A percentile compares a stretch with the other conserved stretches of the same genome.
Evolutionary conservation across 2,888 invertebrate species (phyloP).

Genomic region (Serripes groenlandicus): DNA sequence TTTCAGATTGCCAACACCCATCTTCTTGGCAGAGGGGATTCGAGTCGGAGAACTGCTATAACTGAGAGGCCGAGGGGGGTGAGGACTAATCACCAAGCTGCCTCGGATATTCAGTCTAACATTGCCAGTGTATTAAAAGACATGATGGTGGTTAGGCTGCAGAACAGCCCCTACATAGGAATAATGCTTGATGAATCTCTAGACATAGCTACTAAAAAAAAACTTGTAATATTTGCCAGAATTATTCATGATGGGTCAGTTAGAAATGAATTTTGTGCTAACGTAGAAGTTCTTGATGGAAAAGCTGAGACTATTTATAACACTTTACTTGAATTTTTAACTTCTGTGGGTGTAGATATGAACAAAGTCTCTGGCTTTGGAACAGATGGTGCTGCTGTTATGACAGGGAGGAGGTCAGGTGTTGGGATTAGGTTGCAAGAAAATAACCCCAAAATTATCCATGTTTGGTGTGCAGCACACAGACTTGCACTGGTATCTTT

Average conservation of each 20-base stretch:
- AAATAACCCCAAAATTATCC: slow-evolving; percentile 32
- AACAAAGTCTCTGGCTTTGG: slow-evolving; percentile 35
- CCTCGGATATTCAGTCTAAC: slow-evolving; percentile 25
- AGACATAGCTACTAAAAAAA: slow-evolving; percentile 31
- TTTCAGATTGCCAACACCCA: no score
- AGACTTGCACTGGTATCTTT: slow-evolving; percentile 38
- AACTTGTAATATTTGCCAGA: background rate
- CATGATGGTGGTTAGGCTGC: slow-evolving; percentile 16
- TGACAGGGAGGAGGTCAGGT: slow-evolving; percentile 27
- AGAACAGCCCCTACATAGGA: slow-evolving; percentile 40
- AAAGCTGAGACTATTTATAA: slow-evolving; percentile 46
- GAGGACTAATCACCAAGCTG: slow-evolving; percentile 16
- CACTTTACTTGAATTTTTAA: slow-evolving; percentile 21
- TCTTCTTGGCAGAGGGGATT: no score
- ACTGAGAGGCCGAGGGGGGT: slow-evolving; percentile 20
- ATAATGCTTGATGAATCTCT: slow-evolving; percentile 48
- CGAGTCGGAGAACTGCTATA: no score
- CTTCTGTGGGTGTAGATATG: slow-evolving; percentile 15
- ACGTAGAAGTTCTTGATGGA: slow-evolving; percentile 22
- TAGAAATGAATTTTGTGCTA: slow-evolving; percentile 35
- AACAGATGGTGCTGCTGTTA: slow-evolving; percentile 43
- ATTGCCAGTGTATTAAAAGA: slow-evolving; percentile 34
- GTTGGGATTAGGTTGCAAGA: slow-evolving; percentile 24
- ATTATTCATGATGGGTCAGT: slow-evolving; percentile 15
- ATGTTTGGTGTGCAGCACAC: slow-evolving; percentile 53